phyloP scores from a whole-genome alignment of 2,888 invertebrate species.

The Halictus quadricinctus region DNA sequence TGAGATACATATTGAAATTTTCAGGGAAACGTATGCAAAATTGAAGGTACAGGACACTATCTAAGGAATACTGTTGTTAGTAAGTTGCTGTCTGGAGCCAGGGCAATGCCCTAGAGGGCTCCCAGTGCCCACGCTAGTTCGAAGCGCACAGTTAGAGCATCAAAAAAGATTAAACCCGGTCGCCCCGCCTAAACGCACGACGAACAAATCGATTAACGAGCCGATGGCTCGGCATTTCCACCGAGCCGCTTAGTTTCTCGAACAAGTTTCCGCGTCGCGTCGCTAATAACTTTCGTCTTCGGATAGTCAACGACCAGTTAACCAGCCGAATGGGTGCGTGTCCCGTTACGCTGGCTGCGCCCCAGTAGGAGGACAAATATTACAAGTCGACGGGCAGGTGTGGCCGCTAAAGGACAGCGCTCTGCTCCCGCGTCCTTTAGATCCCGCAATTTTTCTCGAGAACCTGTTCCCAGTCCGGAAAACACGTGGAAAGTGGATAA shows the following conservation, averaged over 20 bases:
- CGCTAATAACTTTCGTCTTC: background rate
- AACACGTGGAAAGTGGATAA: background rate
- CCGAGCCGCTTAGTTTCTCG: background rate
- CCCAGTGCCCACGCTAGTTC: background rate
- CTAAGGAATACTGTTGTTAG: background rate
- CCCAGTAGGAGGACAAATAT: conserved; percentile 38
- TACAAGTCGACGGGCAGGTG: conserved; percentile 41
- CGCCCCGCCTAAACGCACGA: background rate
- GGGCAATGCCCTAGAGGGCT: background rate
- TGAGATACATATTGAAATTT: no score
- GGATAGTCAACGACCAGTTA: background rate
- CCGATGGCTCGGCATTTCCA: background rate
- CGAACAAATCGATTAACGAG: background rate
- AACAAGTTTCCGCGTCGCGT: background rate
- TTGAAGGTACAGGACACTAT: no score
- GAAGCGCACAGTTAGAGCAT: background rate
- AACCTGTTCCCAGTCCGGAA: conserved; percentile 15
- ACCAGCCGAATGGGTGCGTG: background rate
- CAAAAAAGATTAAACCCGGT: background rate
- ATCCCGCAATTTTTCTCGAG: conserved; percentile 6
- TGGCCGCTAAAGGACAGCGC: conserved; percentile 40
- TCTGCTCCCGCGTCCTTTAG: background rate
- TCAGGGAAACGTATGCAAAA: no score
- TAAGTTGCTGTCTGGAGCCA: background rate
- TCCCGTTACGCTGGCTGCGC: conserved; percentile 17